These are phyloP conservation scores for Teinopalpus imperialis DNA, from an alignment of 2,888 invertebrate genomes.

Conservation along the genomic window DNA sequence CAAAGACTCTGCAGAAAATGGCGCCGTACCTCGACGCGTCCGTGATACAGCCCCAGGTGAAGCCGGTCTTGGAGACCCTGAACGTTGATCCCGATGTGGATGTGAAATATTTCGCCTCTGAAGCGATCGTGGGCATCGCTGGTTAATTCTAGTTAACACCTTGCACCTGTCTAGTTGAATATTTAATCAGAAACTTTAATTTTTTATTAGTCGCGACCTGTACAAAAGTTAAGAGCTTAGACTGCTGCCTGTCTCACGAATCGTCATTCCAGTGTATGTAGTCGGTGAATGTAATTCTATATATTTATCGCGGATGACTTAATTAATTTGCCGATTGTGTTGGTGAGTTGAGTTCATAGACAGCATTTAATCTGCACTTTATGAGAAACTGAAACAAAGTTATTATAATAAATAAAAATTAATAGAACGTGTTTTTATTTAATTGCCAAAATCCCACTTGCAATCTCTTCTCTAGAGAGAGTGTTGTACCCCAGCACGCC, in stretches of 20 bases:
- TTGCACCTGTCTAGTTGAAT: constrained; percentile 45
- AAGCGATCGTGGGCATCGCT: constrained; percentile 95
- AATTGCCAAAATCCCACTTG: too few relatives aligned
- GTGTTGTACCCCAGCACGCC: too few relatives aligned
- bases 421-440: constrained; percentile 1
- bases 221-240: constrained; percentile 18
- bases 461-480: too few relatives aligned
- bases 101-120: constrained; percentile 98
- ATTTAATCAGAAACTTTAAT: constrained; percentile 40
- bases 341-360: constrained; percentile 27
- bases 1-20: constrained; percentile 97
- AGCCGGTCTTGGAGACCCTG: constrained; percentile 96
- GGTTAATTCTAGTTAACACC: constrained; percentile 64
- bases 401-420: constrained; percentile 31
- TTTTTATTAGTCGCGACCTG: constrained; percentile 1
- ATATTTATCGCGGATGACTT: background rate
- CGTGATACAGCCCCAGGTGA: constrained; percentile 95
- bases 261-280: constrained; percentile 36
- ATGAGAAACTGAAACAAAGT: constrained; percentile 39
- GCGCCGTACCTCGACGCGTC: constrained; percentile 94
- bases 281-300: too few relatives aligned
- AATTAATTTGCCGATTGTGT: too few relatives aligned
- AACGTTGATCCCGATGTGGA: constrained; percentile 97
- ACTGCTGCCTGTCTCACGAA: background rate
- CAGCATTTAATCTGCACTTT: constrained; percentile 40